Percentiles rank a stretch among this genome's conserved stretches.
These are phyloP conservation scores for Varroa destructor DNA, from an alignment of 1,140 invertebrate genomes.

Conservation along the genomic window DNA sequence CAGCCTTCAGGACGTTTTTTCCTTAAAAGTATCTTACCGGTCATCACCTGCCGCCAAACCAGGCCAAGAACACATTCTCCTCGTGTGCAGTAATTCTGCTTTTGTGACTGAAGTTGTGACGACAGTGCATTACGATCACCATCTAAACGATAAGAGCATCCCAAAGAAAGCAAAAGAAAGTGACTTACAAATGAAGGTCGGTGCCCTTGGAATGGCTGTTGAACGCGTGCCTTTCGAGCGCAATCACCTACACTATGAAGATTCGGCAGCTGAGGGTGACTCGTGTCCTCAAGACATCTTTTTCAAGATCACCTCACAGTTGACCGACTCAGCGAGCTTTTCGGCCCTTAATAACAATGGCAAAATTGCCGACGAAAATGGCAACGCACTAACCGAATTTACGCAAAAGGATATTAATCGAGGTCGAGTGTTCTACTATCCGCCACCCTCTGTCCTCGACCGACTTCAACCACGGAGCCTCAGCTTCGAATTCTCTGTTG, in stretches of 20 bases:
- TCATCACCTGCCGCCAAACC: constrained; percentile 5
- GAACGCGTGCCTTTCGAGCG: constrained; percentile 9
- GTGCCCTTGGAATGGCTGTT: background rate
- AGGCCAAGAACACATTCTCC: background rate
- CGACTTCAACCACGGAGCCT: constrained; percentile 12
- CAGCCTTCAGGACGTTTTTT: background rate
- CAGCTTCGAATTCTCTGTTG: constrained; percentile 15
- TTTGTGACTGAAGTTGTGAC: background rate
- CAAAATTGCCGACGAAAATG: constrained; percentile 20
- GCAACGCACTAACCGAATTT: background rate
- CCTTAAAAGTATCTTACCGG: constrained; percentile 5
- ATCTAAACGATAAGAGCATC: constrained; percentile 2
- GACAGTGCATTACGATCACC: constrained; percentile 5
- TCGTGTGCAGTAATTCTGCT: background rate
- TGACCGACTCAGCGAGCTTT: background rate
- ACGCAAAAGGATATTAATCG: constrained; percentile 17
- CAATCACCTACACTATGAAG: constrained; percentile 2
- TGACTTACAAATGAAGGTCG: constrained; percentile 17
- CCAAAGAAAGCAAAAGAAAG: constrained; percentile 11
- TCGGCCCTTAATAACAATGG: constrained; percentile 1
- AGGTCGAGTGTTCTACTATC: constrained; percentile 20
- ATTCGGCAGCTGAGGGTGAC: constrained; percentile 1
- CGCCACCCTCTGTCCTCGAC: background rate
- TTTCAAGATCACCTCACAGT: constrained; percentile 9
- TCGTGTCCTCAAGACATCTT: constrained; percentile 12